phyloP scores from a whole-genome alignment of 2,113 vertebrate species.

The Hydrochoerus hydrochaeris region DNA sequence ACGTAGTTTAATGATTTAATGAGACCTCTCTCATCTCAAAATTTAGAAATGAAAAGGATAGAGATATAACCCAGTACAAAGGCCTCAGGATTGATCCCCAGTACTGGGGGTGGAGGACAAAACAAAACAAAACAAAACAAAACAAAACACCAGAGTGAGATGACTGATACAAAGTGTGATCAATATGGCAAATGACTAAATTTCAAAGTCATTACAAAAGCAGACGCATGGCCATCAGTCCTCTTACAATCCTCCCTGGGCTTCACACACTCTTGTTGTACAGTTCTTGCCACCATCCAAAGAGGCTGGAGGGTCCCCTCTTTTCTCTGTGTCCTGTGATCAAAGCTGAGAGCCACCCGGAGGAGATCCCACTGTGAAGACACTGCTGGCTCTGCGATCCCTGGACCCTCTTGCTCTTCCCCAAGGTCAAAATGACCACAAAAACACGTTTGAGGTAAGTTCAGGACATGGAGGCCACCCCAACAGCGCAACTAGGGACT shows the following conservation, averaged over 20 bases:
- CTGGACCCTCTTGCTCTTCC: too few species aligned
- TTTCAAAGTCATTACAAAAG: neutral
- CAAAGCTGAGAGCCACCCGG: too few species aligned
- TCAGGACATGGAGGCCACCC: too few species aligned
- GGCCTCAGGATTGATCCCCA: neutral
- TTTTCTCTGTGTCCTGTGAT: too few species aligned
- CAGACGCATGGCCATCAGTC: neutral
- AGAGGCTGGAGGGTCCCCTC: too few species aligned
- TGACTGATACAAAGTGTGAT: neutral
- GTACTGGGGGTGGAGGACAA: fast-evolving
- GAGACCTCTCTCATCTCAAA: neutral
- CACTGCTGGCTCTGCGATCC: too few species aligned
- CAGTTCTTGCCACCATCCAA: too few species aligned
- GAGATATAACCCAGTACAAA: neutral
- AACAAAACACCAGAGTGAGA: neutral
- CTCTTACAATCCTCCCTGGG: neutral
- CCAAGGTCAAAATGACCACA: too few species aligned
- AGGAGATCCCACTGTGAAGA: too few species aligned
- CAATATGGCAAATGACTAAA: neutral
- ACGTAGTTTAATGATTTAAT: neutral
- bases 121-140: too few species aligned
- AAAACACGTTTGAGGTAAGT: too few species aligned
- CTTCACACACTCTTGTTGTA: neutral
- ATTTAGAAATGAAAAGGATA: neutral
- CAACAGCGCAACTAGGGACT: too few species aligned